A percentile compares a stretch with the other conserved stretches of the same genome.
phyloP scores from a whole-genome alignment of 2,797 vertebrate species.

The Rhabdophis nuchalis region DNA sequence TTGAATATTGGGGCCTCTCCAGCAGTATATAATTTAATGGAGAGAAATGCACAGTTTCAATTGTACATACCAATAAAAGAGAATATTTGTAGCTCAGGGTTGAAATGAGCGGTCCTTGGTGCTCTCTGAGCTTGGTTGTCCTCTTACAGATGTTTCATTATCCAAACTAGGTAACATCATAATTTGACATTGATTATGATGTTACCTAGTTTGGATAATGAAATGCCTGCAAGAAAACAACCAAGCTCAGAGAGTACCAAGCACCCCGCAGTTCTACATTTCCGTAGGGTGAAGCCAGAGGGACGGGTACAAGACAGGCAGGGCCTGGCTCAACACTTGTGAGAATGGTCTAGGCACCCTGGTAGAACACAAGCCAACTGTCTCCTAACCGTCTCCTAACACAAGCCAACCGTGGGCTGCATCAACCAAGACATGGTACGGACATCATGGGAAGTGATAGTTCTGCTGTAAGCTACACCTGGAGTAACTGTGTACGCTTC shows the following conservation, averaged over 20 bases:
- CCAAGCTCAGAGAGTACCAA: not conserved
- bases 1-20: not conserved
- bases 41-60: not conserved
- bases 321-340: not conserved
- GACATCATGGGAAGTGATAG: not conserved
- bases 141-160: not conserved
- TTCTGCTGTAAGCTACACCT: not conserved
- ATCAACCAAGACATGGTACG: not conserved
- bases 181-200: not conserved
- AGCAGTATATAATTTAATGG: not conserved
- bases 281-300: not conserved
- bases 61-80: not conserved
- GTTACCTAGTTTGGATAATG: not conserved
- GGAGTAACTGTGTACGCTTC: not conserved
- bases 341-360: not conserved
- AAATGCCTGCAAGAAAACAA: not conserved
- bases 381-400: not conserved
- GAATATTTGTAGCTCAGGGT: not conserved
- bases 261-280: not conserved
- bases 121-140: not conserved
- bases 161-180: not conserved
- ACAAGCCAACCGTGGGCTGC: not conserved
- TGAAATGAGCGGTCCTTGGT: not conserved
- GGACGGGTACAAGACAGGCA: not conserved
- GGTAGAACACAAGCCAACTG: not conserved